These are phyloP conservation scores for Bambusicola thoracicus DNA, from an alignment of 2,113 vertebrate genomes.

Conservation along the genomic window DNA sequence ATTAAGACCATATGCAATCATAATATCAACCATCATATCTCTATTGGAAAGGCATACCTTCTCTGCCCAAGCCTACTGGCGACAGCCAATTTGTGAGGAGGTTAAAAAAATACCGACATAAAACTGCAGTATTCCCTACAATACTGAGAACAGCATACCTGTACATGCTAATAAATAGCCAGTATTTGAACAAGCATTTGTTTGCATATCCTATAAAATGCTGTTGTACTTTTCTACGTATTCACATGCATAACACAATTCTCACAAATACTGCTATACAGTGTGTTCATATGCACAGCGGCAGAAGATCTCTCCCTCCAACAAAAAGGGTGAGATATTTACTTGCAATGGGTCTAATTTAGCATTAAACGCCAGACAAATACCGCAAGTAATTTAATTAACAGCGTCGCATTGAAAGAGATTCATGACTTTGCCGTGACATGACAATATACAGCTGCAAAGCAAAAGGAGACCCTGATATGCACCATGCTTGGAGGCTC, in stretches of 20 bases:
- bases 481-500: neutral
- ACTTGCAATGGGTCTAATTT: neutral
- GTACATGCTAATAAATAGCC: neutral
- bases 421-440: conserved; percentile 8
- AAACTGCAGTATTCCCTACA: neutral
- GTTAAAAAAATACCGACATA: neutral
- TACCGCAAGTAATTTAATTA: neutral
- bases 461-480: neutral
- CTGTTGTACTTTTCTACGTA: neutral
- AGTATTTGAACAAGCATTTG: neutral
- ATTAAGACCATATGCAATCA: neutral
- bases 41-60: neutral
- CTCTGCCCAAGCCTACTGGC: neutral
- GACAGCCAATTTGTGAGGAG: neutral
- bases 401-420: neutral
- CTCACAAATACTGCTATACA: neutral
- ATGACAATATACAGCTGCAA: neutral
- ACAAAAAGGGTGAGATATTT: neutral
- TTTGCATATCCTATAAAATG: neutral
- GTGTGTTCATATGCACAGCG: rapidly evolving
- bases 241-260: neutral
- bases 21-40: neutral
- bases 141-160: neutral
- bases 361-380: neutral
- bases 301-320: neutral